Percentiles rank a stretch among this genome's conserved stretches.
Evolutionary conservation across 1,140 invertebrate species (phyloP).

Genomic region (Bemisia tabaci): DNA sequence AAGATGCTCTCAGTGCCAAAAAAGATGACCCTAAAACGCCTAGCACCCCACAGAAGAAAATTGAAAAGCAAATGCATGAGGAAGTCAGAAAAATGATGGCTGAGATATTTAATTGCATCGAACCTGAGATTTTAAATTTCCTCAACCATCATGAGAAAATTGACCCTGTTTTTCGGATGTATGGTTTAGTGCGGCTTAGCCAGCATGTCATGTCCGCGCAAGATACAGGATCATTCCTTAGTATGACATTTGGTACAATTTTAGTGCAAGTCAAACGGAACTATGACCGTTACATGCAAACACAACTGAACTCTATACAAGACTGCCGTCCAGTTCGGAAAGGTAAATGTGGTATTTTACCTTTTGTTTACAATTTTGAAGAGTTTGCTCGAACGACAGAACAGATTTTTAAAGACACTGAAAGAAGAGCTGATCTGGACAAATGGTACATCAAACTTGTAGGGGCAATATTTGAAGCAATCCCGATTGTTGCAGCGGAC

Average conservation of each 20-base stretch:
- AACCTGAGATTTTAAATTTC: slow-evolving; percentile 71
- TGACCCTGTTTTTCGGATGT: slow-evolving; percentile 87
- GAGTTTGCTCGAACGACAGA: slow-evolving; percentile 78
- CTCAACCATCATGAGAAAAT: slow-evolving; percentile 72
- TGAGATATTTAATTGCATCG: slow-evolving; percentile 71
- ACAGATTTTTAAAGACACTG: slow-evolving; percentile 71
- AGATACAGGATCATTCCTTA: slow-evolving; percentile 81
- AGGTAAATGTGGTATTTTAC: slow-evolving; percentile 80
- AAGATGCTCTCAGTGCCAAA: slow-evolving; percentile 23
- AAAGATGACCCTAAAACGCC: slow-evolving; percentile 24
- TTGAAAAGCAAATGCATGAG: slow-evolving; percentile 55
- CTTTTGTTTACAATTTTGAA: slow-evolving; percentile 83
- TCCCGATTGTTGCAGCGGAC: slow-evolving; percentile 62
- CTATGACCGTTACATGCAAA: slow-evolving; percentile 85
- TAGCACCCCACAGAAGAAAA: slow-evolving; percentile 39
- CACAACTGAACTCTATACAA: slow-evolving; percentile 67
- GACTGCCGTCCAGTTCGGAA: slow-evolving; percentile 56
- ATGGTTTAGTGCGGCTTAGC: slow-evolving; percentile 73
- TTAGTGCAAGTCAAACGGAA: slow-evolving; percentile 65
- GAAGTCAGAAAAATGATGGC: slow-evolving; percentile 74
- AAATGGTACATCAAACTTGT: slow-evolving; percentile 86
- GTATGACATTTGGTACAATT: slow-evolving; percentile 74
- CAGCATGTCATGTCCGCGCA: slow-evolving; percentile 82
- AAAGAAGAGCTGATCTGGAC: slow-evolving; percentile 85
- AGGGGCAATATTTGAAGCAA: slow-evolving; percentile 72